Conservation (phyloP, 2,888 invertebrate genomes). For the Microctonus aethiopoides region DNA sequence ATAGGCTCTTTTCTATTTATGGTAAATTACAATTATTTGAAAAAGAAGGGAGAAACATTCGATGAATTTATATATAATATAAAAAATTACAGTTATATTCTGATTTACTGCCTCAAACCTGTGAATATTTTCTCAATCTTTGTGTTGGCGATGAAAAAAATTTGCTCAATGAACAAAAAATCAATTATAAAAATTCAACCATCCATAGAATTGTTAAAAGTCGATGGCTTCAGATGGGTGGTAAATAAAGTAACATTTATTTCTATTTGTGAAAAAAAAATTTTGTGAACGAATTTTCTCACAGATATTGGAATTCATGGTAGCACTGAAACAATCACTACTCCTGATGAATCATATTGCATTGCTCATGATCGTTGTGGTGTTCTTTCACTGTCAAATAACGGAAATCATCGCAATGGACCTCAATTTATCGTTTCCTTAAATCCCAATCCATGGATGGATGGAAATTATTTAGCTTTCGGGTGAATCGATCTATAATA, state of each 20-base stretch:
- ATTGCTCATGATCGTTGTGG: conserved; percentile 76
- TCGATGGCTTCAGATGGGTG: conserved; percentile 80
- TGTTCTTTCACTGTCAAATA: conserved; percentile 79
- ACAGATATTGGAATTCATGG: conserved; percentile 17
- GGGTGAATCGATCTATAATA: too few relatives aligned
- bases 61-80: background rate
- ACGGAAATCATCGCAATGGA: conserved; percentile 76
- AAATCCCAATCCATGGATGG: conserved; percentile 78
- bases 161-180: conserved; percentile 29
- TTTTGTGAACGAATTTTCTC: background rate
- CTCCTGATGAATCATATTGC: conserved; percentile 77
- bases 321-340: conserved; percentile 62
- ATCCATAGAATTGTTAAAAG: conserved; percentile 72
- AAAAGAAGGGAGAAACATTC: background rate
- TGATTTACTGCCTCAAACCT: conserved; percentile 72
- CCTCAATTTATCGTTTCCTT: conserved; percentile 78
- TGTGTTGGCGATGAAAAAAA: conserved; percentile 66
- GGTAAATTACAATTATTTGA: conserved; percentile 64
- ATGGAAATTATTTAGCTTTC: conserved; percentile 78
- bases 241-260: conserved; percentile 49
- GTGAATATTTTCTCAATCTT: conserved; percentile 71
- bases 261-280: background rate
- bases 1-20: conserved; percentile 72
- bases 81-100: conserved; percentile 69
- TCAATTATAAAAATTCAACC: conserved; percentile 55